Percentiles rank a stretch among this genome's conserved stretches.
Conservation (phyloP, 2,888 invertebrate species). For the Aphrophora alni region DNA sequence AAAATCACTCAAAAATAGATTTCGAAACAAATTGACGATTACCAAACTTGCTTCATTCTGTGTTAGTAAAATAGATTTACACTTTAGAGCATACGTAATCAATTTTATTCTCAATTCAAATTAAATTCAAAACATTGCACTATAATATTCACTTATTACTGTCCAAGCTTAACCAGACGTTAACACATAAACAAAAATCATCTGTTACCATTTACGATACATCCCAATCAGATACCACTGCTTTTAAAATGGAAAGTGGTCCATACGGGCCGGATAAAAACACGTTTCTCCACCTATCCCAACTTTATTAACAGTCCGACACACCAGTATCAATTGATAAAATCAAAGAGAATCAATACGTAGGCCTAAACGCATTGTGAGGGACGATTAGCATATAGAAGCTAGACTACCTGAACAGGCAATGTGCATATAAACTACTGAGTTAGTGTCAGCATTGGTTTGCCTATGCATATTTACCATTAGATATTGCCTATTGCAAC, state of each 20-base stretch:
- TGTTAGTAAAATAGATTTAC: too few relatives aligned
- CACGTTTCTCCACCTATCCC: not conserved
- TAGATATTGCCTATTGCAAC: not conserved
- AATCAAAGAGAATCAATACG: constrained; percentile 2
- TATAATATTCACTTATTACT: too few relatives aligned
- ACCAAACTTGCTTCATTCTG: too few relatives aligned
- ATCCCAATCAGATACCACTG: not conserved
- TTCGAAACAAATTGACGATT: too few relatives aligned
- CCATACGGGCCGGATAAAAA: not conserved
- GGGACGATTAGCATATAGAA: not conserved
- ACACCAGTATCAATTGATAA: not conserved
- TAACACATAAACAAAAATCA: not conserved
- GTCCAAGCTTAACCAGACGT: too few relatives aligned
- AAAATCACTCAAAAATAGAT: too few relatives aligned
- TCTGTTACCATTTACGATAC: not conserved
- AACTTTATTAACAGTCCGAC: not conserved
- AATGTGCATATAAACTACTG: not conserved
- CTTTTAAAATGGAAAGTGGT: not conserved
- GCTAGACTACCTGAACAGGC: not conserved
- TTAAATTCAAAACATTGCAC: too few relatives aligned
- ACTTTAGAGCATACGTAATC: too few relatives aligned
- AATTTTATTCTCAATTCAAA: too few relatives aligned
- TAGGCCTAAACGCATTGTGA: not conserved
- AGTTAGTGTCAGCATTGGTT: not conserved
- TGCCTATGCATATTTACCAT: not conserved